Evolutionary conservation across 2,113 vertebrate species (phyloP).

Genomic region (Petrocephalus microphthalmus): DNA sequence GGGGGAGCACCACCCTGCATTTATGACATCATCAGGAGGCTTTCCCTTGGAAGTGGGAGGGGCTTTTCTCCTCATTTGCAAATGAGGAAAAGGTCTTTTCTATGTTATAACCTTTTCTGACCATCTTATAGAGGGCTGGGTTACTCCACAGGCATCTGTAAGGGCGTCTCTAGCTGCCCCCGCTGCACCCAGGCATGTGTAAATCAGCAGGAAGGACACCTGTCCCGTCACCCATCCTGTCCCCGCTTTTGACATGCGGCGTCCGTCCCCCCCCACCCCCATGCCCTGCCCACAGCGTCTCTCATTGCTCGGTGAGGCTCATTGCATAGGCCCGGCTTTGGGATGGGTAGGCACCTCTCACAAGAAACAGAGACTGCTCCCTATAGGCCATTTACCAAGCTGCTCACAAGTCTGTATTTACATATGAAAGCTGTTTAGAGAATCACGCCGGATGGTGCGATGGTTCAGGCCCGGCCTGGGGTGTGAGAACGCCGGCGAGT

Average conservation of each 20-base stretch:
- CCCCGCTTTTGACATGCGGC: not conserved
- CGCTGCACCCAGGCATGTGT: not conserved
- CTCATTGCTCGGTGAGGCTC: not conserved
- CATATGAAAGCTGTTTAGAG: not conserved
- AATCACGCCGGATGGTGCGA: not conserved
- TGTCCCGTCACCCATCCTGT: not conserved
- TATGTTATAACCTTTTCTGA: not conserved
- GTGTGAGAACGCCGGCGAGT: not conserved
- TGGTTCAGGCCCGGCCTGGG: not conserved
- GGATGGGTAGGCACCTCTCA: not conserved
- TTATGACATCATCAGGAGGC: constrained; percentile 18
- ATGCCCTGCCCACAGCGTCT: not conserved
- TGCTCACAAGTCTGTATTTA: not conserved
- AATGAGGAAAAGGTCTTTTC: not conserved
- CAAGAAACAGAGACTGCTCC: not conserved
- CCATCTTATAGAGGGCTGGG: not conserved
- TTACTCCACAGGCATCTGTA: not conserved
- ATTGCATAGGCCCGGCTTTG: not conserved
- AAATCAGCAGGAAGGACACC: not conserved
- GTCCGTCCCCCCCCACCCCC: too few species aligned
- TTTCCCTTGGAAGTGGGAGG: not conserved
- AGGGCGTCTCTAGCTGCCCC: not conserved
- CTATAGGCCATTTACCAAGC: not conserved
- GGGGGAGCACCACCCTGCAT: constrained; percentile 34
- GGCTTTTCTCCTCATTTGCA: not conserved